phyloP scores from a whole-genome alignment of 2,888 invertebrate genomes.

The Phortica okadai region DNA sequence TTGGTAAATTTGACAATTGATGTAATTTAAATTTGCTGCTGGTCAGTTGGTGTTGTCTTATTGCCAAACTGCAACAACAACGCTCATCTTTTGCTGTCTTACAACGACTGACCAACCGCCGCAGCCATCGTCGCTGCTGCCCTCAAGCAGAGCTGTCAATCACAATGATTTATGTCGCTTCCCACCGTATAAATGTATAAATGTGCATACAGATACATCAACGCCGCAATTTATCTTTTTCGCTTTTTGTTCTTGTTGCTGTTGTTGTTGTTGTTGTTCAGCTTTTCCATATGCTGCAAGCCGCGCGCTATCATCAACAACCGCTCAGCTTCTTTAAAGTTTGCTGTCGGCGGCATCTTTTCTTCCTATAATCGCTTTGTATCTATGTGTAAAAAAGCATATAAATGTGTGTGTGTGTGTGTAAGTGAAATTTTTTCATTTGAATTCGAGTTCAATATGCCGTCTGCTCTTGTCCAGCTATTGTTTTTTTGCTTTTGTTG shows the following conservation, averaged over 20 bases:
- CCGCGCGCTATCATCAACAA: conserved; percentile 51
- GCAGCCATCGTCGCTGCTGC: conserved; percentile 25
- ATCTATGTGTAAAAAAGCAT: conserved; percentile 12
- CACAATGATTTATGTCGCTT: conserved; percentile 76
- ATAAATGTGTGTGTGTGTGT: conserved; percentile 12
- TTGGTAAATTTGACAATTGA: conserved; percentile 57
- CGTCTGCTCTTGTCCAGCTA: conserved; percentile 3
- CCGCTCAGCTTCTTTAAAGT: background rate
- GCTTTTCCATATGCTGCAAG: conserved; percentile 12
- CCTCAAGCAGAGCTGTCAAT: conserved; percentile 72
- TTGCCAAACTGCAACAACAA: conserved; percentile 17
- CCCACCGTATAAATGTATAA: conserved; percentile 72
- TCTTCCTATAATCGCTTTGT: conserved; percentile 37
- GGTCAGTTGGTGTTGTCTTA: conserved; percentile 9
- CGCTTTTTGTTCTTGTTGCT: conserved; percentile 67
- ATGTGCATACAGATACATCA: conserved; percentile 64
- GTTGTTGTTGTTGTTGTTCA: conserved; percentile 55
- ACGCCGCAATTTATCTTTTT: conserved; percentile 72
- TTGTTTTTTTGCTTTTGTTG: background rate
- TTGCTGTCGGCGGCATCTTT: conserved; percentile 60
- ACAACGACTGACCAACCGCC: conserved; percentile 8
- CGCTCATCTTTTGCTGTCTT: background rate
- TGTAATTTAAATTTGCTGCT: conserved; percentile 54
- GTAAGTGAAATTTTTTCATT: conserved; percentile 54
- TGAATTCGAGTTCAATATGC: conserved; percentile 54